phyloP scores from a whole-genome alignment of 2,888 invertebrate genomes.

The Tetramorium bicarinatum region DNA sequence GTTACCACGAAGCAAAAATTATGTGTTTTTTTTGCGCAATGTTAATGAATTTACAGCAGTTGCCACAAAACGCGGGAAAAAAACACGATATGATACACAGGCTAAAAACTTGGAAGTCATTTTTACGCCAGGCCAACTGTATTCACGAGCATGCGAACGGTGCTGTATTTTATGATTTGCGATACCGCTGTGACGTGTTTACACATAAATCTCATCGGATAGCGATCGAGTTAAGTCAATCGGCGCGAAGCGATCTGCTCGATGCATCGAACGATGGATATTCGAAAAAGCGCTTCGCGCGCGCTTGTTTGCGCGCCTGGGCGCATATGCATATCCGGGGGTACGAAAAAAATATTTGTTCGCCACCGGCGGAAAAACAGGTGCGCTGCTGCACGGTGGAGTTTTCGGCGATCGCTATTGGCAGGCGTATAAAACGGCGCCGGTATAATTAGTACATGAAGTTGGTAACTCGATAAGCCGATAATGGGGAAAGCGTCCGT shows the following conservation, averaged over 20 bases:
- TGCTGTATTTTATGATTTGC: slow-evolving; percentile 43
- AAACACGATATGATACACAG: neutral
- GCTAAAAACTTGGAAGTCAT: slow-evolving; percentile 13
- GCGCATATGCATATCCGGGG: slow-evolving; percentile 28
- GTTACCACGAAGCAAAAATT: neutral
- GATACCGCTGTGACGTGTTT: slow-evolving; percentile 53
- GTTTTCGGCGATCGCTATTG: slow-evolving; percentile 31
- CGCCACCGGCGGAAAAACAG: slow-evolving; percentile 40
- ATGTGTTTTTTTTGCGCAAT: neutral
- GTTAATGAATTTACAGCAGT: slow-evolving; percentile 11
- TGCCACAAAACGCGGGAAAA: neutral
- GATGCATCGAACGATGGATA: slow-evolving; percentile 48
- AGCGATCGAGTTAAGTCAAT: slow-evolving; percentile 56
- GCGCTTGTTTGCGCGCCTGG: slow-evolving; percentile 44
- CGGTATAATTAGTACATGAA: slow-evolving; percentile 71
- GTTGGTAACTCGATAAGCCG: slow-evolving; percentile 74
- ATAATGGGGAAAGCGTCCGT: slow-evolving; percentile 66
- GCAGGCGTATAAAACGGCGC: slow-evolving; percentile 56
- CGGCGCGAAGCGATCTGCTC: slow-evolving; percentile 50
- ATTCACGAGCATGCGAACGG: slow-evolving; percentile 24
- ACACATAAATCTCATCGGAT: slow-evolving; percentile 55
- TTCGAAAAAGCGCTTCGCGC: slow-evolving; percentile 40
- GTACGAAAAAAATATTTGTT: slow-evolving; percentile 45
- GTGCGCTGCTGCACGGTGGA: neutral
- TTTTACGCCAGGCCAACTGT: slow-evolving; percentile 26